These are phyloP conservation scores for Pagrus major DNA, from an alignment of 2,113 vertebrate genomes.

Conservation along the genomic window DNA sequence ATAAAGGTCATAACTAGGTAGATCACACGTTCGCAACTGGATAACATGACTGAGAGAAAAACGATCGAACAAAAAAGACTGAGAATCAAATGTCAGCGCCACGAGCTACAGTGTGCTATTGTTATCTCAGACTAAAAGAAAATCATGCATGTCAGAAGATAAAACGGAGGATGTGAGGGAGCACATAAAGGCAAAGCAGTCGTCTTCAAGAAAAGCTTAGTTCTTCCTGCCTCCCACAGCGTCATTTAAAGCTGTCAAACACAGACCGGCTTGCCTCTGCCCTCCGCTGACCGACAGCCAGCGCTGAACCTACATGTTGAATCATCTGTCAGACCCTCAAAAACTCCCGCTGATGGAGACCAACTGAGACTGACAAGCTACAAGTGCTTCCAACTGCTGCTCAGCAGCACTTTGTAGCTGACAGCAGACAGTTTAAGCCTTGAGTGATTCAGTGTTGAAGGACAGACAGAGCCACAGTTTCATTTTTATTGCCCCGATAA, in stretches of 20 bases:
- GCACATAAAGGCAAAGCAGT: conserved; percentile 6
- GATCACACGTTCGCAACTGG: background rate
- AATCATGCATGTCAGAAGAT: background rate
- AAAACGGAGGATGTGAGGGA: conserved; percentile 9
- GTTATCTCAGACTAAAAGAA: background rate
- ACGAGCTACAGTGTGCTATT: background rate
- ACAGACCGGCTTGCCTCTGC: background rate
- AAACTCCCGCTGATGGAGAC: conserved; percentile 55
- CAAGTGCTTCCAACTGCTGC: conserved; percentile 55
- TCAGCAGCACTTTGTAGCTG: conserved; percentile 34
- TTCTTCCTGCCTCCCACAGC: conserved; percentile 4
- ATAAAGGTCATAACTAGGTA: background rate
- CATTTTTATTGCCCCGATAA: conserved; percentile 10
- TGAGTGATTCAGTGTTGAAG: conserved; percentile 42
- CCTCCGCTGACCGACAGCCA: conserved; percentile 47
- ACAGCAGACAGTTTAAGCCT: conserved; percentile 56
- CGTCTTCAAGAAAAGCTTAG: conserved; percentile 12
- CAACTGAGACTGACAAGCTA: conserved; percentile 62
- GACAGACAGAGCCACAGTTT: conserved; percentile 24
- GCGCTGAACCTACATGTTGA: conserved; percentile 34
- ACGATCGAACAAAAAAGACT: background rate
- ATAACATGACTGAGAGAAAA: background rate
- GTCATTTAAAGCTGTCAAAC: conserved; percentile 46
- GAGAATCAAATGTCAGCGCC: conserved; percentile 10
- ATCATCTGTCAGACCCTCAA: conserved; percentile 57